Conservation (phyloP, 2,888 invertebrate genomes). For the Amitus sp. region DNA sequence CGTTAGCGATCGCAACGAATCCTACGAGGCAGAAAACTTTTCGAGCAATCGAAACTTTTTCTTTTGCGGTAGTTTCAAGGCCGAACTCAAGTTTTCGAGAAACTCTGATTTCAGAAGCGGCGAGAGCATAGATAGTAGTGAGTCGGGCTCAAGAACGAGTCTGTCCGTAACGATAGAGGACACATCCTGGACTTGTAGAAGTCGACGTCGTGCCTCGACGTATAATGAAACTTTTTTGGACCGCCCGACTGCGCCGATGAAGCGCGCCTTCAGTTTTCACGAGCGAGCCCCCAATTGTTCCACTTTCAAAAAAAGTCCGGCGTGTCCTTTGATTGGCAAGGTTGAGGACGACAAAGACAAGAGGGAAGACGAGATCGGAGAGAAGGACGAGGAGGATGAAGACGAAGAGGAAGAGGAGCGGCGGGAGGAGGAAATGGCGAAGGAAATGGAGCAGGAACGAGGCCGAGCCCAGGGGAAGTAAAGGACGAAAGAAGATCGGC, state of each 20-base stretch:
- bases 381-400: not conserved
- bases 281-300: constrained; percentile 54
- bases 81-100: not conserved
- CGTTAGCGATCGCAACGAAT: not conserved
- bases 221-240: constrained; percentile 67
- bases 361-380: too few relatives aligned
- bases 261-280: constrained; percentile 68
- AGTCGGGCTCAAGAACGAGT: constrained; percentile 51
- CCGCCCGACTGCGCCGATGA: constrained; percentile 61
- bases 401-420: constrained; percentile 12
- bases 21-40: not conserved
- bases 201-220: constrained; percentile 66
- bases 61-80: not conserved
- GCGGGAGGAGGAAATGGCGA: not conserved
- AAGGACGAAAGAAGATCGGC: not conserved
- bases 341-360: constrained; percentile 32
- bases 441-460: not conserved
- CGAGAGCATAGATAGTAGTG: constrained; percentile 49
- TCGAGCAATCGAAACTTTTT: constrained; percentile 1
- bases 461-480: not conserved
- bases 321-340: constrained; percentile 28
- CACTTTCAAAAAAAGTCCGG: constrained; percentile 33
- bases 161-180: constrained; percentile 48
- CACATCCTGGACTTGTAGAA: constrained; percentile 43
- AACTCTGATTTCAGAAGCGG: constrained; percentile 42